phyloP scores from a whole-genome alignment of 2,113 vertebrate genomes.

The Chloropsis hardwickii region DNA sequence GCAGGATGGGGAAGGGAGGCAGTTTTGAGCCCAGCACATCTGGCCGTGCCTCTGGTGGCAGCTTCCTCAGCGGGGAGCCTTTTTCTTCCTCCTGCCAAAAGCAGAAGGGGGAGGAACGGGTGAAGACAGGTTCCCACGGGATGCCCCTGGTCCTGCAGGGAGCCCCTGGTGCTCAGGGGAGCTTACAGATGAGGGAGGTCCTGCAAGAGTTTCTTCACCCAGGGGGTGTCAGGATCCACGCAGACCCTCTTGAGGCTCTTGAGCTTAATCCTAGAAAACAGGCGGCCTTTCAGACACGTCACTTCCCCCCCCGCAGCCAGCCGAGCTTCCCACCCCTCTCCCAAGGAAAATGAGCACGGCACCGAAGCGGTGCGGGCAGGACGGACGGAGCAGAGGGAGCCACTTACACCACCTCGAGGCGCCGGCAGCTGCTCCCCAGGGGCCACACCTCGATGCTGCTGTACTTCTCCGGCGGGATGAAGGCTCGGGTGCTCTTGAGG shows the following conservation, averaged over 20 bases:
- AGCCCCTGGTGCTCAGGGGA: rapidly evolving
- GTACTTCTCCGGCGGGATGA: not conserved
- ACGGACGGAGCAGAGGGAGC: rapidly evolving
- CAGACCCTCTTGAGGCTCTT: constrained; percentile 16
- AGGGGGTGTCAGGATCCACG: not conserved
- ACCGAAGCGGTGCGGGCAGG: rapidly evolving
- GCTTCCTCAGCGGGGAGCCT: not conserved
- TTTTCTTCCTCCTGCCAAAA: constrained; percentile 48
- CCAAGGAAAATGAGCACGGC: rapidly evolving
- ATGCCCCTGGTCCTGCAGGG: rapidly evolving
- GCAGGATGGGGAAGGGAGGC: not conserved
- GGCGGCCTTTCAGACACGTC: rapidly evolving
- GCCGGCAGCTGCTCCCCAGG: constrained; percentile 48
- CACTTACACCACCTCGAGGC: constrained; percentile 49
- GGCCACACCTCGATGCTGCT: constrained; percentile 2
- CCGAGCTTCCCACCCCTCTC: not conserved
- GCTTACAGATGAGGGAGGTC: constrained; percentile 8
- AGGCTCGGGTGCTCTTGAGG: not conserved
- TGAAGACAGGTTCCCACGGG: rapidly evolving
- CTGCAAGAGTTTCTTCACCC: constrained; percentile 4
- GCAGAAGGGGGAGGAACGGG: not conserved
- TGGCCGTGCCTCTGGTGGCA: rapidly evolving
- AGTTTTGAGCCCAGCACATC: not conserved
- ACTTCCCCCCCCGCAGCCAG: not conserved
- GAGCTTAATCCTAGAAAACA: constrained; percentile 29